Conservation (phyloP, 1,140 invertebrate genomes). For the Pseudoatta argentina region DNA sequence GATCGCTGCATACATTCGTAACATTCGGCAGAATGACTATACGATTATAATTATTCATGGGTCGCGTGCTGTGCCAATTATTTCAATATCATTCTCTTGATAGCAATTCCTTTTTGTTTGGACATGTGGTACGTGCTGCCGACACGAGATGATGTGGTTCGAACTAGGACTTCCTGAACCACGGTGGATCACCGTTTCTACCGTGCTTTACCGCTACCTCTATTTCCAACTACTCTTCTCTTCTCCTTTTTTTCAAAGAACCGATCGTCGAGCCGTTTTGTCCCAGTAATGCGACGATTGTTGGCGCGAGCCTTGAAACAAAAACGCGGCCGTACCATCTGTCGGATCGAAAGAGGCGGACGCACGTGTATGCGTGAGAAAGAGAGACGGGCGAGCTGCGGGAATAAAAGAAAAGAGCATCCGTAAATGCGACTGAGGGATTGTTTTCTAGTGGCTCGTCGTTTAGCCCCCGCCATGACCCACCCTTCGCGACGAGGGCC, state of each 20-base stretch:
- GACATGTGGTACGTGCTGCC: constrained; percentile 83
- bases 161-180: constrained; percentile 72
- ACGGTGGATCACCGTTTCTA: constrained; percentile 47
- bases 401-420: constrained; percentile 81
- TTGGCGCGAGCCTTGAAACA: constrained; percentile 84
- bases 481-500: constrained; percentile 66
- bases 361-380: constrained; percentile 52
- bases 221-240: constrained; percentile 49
- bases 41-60: constrained; percentile 75
- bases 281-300: constrained; percentile 85
- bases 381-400: constrained; percentile 58
- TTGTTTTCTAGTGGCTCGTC: constrained; percentile 85
- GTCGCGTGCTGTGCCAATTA: constrained; percentile 69
- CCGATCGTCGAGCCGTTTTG: constrained; percentile 83
- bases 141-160: constrained; percentile 70
- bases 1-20: constrained; percentile 66
- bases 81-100: constrained; percentile 65
- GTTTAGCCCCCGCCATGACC: constrained; percentile 82
- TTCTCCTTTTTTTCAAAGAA: constrained; percentile 64
- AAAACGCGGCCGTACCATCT: constrained; percentile 84
- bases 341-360: constrained; percentile 73
- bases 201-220: constrained; percentile 12
- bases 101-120: constrained; percentile 76
- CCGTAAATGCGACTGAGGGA: constrained; percentile 78
- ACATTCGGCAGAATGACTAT: constrained; percentile 66